Evolutionary conservation across 2,888 invertebrate genomes (phyloP), one percentile per base, ranked within the genome.

Genomic region (Sympetrum striolatum): DNA sequence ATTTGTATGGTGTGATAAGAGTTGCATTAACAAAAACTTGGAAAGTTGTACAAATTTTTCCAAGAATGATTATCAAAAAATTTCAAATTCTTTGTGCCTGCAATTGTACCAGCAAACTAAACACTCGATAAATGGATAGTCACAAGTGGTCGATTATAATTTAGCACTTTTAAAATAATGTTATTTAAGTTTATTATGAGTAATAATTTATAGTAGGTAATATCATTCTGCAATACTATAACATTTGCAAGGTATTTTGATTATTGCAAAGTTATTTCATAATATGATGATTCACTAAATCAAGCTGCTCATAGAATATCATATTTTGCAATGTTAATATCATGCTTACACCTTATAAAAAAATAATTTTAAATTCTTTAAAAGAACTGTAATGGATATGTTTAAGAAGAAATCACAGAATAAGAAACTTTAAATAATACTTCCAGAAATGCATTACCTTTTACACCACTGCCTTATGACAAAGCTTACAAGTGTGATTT

Each of bases 391-490:
- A 82, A 86, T 22, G 58, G 86, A 86, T 86, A 86, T 86, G 86
- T 60, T 60, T 86, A 86, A 86, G 60, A 73, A 73, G 73, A 86
- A 60, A 86, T 86, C 60, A 86, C 86, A 86, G 86, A 60, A 58
- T 35, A 86, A 86, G 86, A 64, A 86, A 82, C 15, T 35, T 58
- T 22, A 82, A 82, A 64, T 86, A 60, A 86, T 86, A 86, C 60
- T 86, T 86, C 25, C 60, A 37, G 37, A 86, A 86, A 86, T 86
- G 60, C 86, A 86, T n/a, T 60, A 58, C 25, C n/a, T 14, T 53
- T 8, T 14, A 31, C 73, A 82, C 31, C 25, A 60, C 60, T 22
- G 86, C 86, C 60, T 37, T n/a, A 60, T 86, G 37, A 60, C 37
- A 60, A 22, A 31, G 22, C 22, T 86, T 37, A 86, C 1, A 31